Evolutionary conservation across 2,113 vertebrate species (phyloP), one percentile per base, ranked within the genome.

Genomic region (Cyphomyrus plagiostoma): DNA sequence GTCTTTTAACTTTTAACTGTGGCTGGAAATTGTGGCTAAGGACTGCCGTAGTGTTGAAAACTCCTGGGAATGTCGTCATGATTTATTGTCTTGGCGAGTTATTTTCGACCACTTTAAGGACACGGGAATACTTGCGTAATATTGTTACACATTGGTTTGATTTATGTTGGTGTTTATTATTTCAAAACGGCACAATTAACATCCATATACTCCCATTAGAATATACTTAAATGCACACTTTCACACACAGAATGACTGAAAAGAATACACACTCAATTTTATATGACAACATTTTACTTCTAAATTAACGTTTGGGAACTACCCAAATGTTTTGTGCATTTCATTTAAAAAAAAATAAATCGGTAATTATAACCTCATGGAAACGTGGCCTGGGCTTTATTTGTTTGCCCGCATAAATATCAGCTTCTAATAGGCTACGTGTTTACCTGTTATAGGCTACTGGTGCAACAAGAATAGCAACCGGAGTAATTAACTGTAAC

Each of bases 111-210:
- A 93, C 94, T 93, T 92, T 93, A 93, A 93, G 93, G 91, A 94
- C 93, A 95, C 95, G 90, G 94, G 95, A 94, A 94, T 94, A 92
- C 91, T 92, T 87, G 90, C 92, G 92, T 93, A 94, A 95, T 95
- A 94, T 94, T 95, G 93, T 92, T 92, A 92, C 93, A 94, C 92
- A 92, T 91, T 92, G 92, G 86, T 30, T 90, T 95, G 95, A 96
- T 96, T 95, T 95, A 95, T 95, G 92, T 90, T 87, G 58, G 91
- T 92, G 93, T 95, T 95, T 96, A 95, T 93, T 92, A 93, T 94
- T 93, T 91, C 92, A 93, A 95, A 95, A 94, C 92, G 94, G 92
- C 91, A 93, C 93, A 95, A 95, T 96, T 96, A 96, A 95, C 93
- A 94, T 95, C 91, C 87, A 92, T 88, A 93, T 91, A 92, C 91